Conservation (phyloP, 2,113 vertebrate genomes). For the Bubo bubo region DNA sequence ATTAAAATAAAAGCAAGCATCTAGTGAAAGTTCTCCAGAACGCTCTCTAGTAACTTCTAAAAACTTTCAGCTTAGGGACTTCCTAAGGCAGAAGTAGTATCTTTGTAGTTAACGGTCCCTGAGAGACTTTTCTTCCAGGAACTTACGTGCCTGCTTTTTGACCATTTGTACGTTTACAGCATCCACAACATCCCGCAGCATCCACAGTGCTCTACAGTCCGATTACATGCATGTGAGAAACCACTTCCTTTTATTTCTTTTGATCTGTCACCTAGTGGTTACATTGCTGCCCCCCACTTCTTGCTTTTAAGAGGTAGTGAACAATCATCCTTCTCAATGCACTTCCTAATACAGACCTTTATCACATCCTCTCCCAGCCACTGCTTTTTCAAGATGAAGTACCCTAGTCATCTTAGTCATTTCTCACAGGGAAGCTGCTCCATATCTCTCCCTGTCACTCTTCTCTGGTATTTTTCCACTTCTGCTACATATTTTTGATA, state of each 20-base stretch:
- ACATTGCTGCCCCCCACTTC: constrained; percentile 4
- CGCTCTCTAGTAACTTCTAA: not conserved
- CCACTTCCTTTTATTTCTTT: constrained; percentile 56
- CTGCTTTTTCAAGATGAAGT: not conserved
- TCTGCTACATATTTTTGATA: not conserved
- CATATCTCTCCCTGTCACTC: not conserved
- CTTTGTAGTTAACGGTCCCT: not conserved
- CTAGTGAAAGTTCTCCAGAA: not conserved
- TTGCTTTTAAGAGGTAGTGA: constrained; percentile 5
- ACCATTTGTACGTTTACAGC: not conserved
- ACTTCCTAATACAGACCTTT: constrained; percentile 25
- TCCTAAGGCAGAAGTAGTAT: not conserved
- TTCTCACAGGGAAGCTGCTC: not conserved
- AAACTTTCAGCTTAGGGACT: not conserved
- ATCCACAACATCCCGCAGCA: constrained; percentile 11
- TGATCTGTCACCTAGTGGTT: constrained; percentile 49
- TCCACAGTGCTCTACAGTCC: not conserved
- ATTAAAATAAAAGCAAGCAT: not conserved
- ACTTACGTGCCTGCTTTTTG: not conserved
- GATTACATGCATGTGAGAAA: not conserved
- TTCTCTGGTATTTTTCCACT: not conserved
- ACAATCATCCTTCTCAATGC: not conserved
- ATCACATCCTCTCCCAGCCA: not conserved
- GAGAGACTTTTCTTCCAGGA: not conserved
- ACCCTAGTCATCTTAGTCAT: not conserved